A percentile compares a stretch with the other conserved stretches of the same genome.
Evolutionary conservation across 1,140 invertebrate species (phyloP).

Genomic region (Nephila pilipes): DNA sequence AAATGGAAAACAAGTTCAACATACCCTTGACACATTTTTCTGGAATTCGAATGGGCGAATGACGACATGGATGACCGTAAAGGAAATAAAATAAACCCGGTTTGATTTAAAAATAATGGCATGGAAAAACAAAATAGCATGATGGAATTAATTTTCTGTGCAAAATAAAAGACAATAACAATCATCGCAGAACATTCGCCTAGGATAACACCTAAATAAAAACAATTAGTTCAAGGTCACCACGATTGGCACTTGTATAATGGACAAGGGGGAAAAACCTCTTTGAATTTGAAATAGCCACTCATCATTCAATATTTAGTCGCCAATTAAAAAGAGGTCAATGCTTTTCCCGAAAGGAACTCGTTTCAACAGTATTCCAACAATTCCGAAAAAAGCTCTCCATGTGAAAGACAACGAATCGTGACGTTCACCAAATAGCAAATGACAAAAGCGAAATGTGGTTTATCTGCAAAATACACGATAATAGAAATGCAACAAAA

Average conservation of each 20-base stretch:
- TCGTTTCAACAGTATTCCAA: background rate
- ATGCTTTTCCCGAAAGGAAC: background rate
- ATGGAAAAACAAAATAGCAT: background rate
- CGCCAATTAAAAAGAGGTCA: constrained; percentile 33
- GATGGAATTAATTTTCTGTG: background rate
- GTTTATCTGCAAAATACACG: background rate
- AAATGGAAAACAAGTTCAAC: background rate
- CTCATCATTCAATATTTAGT: constrained; percentile 32
- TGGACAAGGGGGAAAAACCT: background rate
- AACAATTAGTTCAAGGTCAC: constrained; percentile 27
- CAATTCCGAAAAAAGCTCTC: background rate
- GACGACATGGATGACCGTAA: background rate
- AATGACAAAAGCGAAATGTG: background rate
- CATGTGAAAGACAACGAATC: constrained; percentile 19
- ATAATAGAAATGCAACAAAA: constrained; percentile 44
- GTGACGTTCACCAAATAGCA: background rate
- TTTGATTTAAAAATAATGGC: background rate
- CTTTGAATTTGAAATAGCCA: background rate
- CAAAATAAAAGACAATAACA: background rate
- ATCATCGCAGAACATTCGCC: no score
- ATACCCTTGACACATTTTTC: background rate
- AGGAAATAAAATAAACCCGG: constrained; percentile 2
- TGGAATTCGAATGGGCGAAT: background rate
- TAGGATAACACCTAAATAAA: background rate
- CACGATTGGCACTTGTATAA: background rate